Conservation (phyloP, 2,888 invertebrate species). For the Lochmaea crataegi region DNA sequence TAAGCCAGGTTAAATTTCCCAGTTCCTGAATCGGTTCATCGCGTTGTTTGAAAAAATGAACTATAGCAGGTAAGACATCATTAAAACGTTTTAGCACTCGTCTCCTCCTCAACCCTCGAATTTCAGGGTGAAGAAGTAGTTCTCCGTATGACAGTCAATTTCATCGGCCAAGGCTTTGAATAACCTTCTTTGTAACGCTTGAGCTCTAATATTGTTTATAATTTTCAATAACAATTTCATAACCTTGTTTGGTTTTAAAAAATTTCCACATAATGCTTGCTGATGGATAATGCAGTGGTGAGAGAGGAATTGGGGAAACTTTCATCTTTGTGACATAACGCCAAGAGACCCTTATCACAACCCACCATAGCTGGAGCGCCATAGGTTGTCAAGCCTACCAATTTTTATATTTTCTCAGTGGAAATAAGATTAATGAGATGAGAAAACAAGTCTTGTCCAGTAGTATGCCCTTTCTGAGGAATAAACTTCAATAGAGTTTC, state of each 20-base stretch:
- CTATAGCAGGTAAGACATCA: background rate
- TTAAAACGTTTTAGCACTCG: conserved; percentile 22
- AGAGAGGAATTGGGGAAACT: background rate
- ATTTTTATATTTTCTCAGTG: no score
- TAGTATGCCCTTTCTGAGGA: no score
- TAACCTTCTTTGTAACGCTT: background rate
- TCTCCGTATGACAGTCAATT: background rate
- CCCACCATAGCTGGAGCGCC: no score
- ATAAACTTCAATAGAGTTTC: no score
- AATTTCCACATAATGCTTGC: background rate
- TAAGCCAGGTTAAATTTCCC: conserved; percentile 16
- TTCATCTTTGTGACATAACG: background rate
- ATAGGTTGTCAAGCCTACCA: no score
- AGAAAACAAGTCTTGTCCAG: no score
- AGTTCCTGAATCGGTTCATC: conserved; percentile 24
- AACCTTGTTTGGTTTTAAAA: background rate
- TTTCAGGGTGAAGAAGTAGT: background rate
- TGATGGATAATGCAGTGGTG: no score
- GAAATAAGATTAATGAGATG: no score
- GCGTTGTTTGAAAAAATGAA: conserved; percentile 21
- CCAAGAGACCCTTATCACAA: no score
- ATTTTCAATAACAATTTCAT: background rate
- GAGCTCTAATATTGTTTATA: conserved; percentile 1
- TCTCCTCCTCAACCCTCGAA: conserved; percentile 16
- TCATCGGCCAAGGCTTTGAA: background rate